Base-by-base conservation (phyloP, 2,888 invertebrate genomes). In the Drosophila yooni region DNA sequence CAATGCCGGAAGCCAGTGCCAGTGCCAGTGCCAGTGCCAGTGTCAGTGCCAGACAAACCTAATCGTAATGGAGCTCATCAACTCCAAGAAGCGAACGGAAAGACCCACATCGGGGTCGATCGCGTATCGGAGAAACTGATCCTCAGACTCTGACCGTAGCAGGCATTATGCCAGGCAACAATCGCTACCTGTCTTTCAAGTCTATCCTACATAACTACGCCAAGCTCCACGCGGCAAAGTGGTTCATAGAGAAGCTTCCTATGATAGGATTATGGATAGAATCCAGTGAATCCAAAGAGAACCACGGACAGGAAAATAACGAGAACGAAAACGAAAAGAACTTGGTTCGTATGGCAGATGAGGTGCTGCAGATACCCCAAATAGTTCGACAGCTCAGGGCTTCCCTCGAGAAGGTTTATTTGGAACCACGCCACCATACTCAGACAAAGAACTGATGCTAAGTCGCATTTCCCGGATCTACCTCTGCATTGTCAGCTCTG, bases 401-500 rank as follows among this genome's bases (percentile, higher is more conserved):
- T 6, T 85, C 83, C 7, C 70, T 88, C 15, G 83, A 79, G 51
- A 69, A 85, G 21, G 88, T 88, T 21, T 83, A 85, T 25, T 52
- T 83, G 53, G 88, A 88, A 52, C 83, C 83, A 0, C 76, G 83
- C 7, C 61, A 64, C 21, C 70, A 82, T 59, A 86, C 86, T 0
- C 66, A 83, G 18, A 83, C 76, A 1, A 76, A 74, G 83, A 88
- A 31, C 77, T 83, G 29, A 85, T 83, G 83, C 36, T 83, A 13
- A 88, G 80, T 7, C 88, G 83, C 66, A 88, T 83, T 27, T 88
- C 83, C 8, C 74, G 86, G 11, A 80, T 83, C 27, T 83, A 76
- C 13, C 88, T 83, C 0, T 85, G 83, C 70, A 76, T 83, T 13
- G 83, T 83, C 10, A 82, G 88, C 64, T 82, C 83, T 10, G 68